Percentiles rank a stretch among this genome's conserved stretches.
phyloP scores from a whole-genome alignment of 2,888 invertebrate genomes.

The Tachina grossa region DNA sequence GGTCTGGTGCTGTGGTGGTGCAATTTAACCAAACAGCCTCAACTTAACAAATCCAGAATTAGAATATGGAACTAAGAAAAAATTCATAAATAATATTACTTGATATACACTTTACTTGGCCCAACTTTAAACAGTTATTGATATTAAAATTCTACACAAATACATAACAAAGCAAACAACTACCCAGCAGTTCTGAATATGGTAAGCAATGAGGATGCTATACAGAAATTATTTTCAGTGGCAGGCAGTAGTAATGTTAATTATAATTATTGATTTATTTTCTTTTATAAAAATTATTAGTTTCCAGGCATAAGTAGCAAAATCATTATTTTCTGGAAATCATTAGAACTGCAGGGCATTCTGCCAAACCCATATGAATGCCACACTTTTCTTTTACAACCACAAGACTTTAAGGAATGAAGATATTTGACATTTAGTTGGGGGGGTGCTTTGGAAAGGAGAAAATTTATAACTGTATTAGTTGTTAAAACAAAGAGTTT shows the following conservation, averaged over 20 bases:
- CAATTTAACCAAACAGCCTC: not conserved
- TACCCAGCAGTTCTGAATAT: not conserved
- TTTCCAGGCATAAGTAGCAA: too few species aligned
- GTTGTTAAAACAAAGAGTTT: conserved; percentile 61
- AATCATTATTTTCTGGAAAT: not conserved
- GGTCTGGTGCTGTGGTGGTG: not conserved
- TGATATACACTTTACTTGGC: conserved; percentile 7
- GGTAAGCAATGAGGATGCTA: not conserved
- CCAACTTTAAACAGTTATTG: conserved; percentile 78
- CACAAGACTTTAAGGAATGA: conserved; percentile 21
- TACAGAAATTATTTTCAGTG: too few species aligned
- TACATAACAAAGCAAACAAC: not conserved
- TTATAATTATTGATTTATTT: not conserved
- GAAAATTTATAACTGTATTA: conserved; percentile 67
- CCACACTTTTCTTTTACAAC: conserved; percentile 27
- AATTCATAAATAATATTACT: conserved; percentile 59
- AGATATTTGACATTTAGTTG: not conserved
- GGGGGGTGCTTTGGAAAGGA: conserved; percentile 27
- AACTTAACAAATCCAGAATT: not conserved
- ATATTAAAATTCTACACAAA: conserved; percentile 77
- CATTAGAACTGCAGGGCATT: not conserved
- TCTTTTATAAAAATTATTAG: not conserved
- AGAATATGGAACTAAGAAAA: conserved; percentile 1
- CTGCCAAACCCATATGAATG: not conserved
- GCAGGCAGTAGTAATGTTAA: too few species aligned